Conservation (phyloP, 2,888 invertebrate species). For the Ophioninae sp. region DNA sequence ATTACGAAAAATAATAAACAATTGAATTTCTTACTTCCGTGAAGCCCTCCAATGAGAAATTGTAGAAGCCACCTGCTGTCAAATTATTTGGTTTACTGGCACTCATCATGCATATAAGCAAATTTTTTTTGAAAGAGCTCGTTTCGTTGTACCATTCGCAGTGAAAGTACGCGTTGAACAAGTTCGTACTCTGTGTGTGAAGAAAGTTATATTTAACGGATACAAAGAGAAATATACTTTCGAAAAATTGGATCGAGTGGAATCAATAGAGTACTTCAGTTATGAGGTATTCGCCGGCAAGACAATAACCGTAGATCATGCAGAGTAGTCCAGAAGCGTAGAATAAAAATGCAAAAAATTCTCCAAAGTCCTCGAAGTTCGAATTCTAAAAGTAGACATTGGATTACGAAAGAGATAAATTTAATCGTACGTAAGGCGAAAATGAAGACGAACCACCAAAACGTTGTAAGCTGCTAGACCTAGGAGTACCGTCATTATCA, state of each 20-base stretch:
- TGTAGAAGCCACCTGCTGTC: constrained; percentile 83
- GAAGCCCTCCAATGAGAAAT: constrained; percentile 82
- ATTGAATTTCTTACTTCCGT: constrained; percentile 79
- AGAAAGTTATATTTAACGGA: background rate
- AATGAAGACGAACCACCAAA: constrained; percentile 44
- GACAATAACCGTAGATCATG: constrained; percentile 64
- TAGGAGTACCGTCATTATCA: constrained; percentile 52
- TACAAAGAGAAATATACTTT: background rate
- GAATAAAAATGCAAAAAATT: constrained; percentile 43
- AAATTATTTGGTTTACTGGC: constrained; percentile 82
- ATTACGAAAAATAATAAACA: background rate
- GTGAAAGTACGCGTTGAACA: constrained; percentile 82
- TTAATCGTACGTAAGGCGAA: background rate
- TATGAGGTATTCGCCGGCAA: constrained; percentile 65
- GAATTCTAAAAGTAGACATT: background rate
- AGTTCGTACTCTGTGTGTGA: constrained; percentile 77
- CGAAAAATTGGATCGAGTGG: too few species aligned
- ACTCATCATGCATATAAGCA: constrained; percentile 82
- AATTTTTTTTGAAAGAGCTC: constrained; percentile 78
- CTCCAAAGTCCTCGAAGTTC: constrained; percentile 22
- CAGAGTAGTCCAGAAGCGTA: constrained; percentile 45
- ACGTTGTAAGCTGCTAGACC: constrained; percentile 57
- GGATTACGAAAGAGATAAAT: background rate
- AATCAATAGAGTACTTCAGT: constrained; percentile 56
- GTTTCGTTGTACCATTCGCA: constrained; percentile 83